These are phyloP conservation scores for Nymphalis io DNA, from an alignment of 1,140 invertebrate species.

Conservation along the genomic window DNA sequence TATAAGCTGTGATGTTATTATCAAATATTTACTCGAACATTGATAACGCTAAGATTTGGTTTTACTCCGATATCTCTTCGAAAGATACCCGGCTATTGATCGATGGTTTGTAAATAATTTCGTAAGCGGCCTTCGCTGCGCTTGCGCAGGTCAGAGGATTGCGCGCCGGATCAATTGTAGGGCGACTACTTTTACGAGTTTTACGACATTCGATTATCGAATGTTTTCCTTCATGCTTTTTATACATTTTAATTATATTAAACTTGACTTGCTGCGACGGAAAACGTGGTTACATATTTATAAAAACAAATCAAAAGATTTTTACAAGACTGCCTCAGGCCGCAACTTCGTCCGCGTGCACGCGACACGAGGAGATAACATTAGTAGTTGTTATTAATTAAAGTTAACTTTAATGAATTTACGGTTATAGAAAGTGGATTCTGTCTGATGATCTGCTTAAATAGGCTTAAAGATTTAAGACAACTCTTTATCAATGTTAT, in stretches of 20 bases:
- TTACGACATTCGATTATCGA: constrained; percentile 4
- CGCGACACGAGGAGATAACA: no score
- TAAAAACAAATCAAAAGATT: no score
- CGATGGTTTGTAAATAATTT: constrained; percentile 10
- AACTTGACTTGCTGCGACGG: neutral
- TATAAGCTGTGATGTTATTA: neutral
- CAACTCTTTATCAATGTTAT: no score
- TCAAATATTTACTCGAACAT: neutral
- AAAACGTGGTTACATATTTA: no score
- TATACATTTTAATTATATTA: neutral
- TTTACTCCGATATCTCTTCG: neutral
- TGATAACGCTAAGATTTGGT: neutral
- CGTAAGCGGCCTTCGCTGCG: constrained; percentile 18
- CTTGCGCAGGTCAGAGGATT: constrained; percentile 10
- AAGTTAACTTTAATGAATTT: no score
- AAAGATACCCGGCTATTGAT: neutral
- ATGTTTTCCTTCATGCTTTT: constrained; percentile 8
- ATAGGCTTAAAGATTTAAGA: no score
- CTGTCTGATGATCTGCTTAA: no score
- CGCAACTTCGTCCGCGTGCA: no score
- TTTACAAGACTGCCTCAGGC: no score
- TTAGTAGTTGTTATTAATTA: no score
- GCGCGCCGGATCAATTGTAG: neutral
- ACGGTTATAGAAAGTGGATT: no score
- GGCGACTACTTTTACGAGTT: constrained; percentile 15